Percentiles rank a stretch among this genome's conserved stretches.
These are phyloP conservation scores for Antennarius maculatus DNA, from an alignment of 2,797 vertebrate genomes.

Conservation along the genomic window DNA sequence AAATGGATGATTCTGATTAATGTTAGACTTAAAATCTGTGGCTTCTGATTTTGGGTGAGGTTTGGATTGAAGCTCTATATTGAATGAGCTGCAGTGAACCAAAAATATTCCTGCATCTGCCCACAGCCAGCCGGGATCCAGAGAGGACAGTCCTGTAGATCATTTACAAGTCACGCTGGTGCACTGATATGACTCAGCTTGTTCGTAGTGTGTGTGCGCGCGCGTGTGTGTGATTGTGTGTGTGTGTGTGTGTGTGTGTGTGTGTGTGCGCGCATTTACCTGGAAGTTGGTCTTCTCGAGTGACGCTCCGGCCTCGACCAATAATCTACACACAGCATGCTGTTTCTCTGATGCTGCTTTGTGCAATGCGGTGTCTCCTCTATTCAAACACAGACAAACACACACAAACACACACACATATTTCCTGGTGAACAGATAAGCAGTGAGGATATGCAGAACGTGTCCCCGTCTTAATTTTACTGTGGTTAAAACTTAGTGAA, in stretches of 20 bases:
- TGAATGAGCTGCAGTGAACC: no score
- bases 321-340: constrained; percentile 86
- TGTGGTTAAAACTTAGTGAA: background rate
- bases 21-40: no score
- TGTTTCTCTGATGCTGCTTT: constrained; percentile 92
- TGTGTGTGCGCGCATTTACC: constrained; percentile 69
- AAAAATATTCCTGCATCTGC: no score
- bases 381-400: constrained; percentile 39
- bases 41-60: no score
- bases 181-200: constrained; percentile 3
- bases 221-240: background rate
- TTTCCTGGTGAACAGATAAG: background rate
- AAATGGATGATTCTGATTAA: no score
- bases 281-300: constrained; percentile 91
- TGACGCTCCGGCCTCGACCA: constrained; percentile 92
- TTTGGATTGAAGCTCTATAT: no score
- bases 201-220: background rate
- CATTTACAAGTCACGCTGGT: background rate
- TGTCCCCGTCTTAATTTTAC: background rate
- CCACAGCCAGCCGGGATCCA: no score
- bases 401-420: constrained; percentile 1
- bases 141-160: background rate
- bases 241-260: background rate
- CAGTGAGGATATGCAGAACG: background rate
- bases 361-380: constrained; percentile 95